Conservation (phyloP, 2,888 invertebrate genomes). For the Lycaena phlaeas region DNA sequence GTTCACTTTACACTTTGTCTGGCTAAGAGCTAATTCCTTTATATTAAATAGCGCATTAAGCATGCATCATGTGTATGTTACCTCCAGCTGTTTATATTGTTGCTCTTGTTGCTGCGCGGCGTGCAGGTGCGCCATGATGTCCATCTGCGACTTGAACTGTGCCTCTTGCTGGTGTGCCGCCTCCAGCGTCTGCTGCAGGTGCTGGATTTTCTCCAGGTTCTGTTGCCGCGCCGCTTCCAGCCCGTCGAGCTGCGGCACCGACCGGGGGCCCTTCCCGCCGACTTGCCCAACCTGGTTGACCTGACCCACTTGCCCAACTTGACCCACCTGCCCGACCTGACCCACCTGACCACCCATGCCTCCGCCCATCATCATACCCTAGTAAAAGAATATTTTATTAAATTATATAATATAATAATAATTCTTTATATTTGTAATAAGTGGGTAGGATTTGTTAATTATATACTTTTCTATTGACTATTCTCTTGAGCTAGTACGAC, state of each 20-base stretch:
- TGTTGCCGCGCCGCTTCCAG: constrained; percentile 83
- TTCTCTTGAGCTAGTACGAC: too few relatives aligned
- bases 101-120: constrained; percentile 86
- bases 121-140: constrained; percentile 80
- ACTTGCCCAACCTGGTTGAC: too few relatives aligned
- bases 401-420: too few relatives aligned
- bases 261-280: constrained; percentile 43
- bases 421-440: too few relatives aligned
- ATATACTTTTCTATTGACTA: too few relatives aligned
- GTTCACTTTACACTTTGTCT: too few relatives aligned
- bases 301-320: constrained; percentile 34
- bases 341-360: constrained; percentile 42
- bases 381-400: too few relatives aligned
- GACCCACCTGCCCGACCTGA: constrained; percentile 24
- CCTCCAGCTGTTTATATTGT: constrained; percentile 83
- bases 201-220: constrained; percentile 82
- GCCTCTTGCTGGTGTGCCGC: constrained; percentile 84
- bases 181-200: constrained; percentile 83
- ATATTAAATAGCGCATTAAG: too few relatives aligned
- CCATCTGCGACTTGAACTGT: constrained; percentile 84
- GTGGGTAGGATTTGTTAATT: too few relatives aligned
- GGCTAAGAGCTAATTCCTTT: too few relatives aligned
- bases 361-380: constrained; percentile 58
- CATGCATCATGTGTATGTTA: too few relatives aligned
- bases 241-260: constrained; percentile 59